phyloP scores from a whole-genome alignment of 2,888 invertebrate species.

The Drosophila diplacantha region DNA sequence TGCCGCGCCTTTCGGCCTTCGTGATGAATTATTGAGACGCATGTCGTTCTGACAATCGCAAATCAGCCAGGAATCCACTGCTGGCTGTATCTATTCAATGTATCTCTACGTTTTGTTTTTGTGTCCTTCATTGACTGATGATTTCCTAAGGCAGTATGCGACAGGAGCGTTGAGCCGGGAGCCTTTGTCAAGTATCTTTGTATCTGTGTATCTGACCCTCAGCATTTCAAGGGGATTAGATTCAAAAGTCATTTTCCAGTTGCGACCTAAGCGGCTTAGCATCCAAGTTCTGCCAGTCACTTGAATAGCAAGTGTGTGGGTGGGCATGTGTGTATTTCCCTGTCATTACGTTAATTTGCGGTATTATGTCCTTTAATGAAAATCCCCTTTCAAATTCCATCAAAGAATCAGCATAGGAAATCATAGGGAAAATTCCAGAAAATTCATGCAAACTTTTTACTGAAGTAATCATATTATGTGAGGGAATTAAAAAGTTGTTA shows the following conservation, averaged over 20 bases:
- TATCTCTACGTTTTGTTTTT: constrained; percentile 12
- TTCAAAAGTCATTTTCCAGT: constrained; percentile 67
- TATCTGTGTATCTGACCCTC: constrained; percentile 7
- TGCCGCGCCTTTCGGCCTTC: constrained; percentile 59
- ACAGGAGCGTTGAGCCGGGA: background rate
- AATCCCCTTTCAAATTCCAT: constrained; percentile 42
- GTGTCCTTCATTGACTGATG: constrained; percentile 51
- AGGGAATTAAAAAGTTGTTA: background rate
- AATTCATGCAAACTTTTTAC: too few species aligned
- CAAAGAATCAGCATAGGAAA: constrained; percentile 46
- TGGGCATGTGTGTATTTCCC: constrained; percentile 14
- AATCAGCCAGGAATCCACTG: constrained; percentile 54
- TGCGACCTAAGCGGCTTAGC: constrained; percentile 65
- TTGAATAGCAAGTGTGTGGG: constrained; percentile 5
- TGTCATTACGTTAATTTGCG: constrained; percentile 63
- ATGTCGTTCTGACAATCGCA: constrained; percentile 70
- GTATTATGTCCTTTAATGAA: constrained; percentile 59
- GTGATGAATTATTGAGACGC: constrained; percentile 71
- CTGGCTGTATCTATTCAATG: constrained; percentile 32
- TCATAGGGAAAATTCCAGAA: constrained; percentile 1
- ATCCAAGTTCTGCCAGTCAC: constrained; percentile 38
- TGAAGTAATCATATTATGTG: background rate
- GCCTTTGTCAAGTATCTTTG: background rate
- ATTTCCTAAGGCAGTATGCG: constrained; percentile 36
- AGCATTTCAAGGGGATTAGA: constrained; percentile 57